Conservation (phyloP, 2,888 invertebrate genomes). For the Gymnocheta viridis region DNA sequence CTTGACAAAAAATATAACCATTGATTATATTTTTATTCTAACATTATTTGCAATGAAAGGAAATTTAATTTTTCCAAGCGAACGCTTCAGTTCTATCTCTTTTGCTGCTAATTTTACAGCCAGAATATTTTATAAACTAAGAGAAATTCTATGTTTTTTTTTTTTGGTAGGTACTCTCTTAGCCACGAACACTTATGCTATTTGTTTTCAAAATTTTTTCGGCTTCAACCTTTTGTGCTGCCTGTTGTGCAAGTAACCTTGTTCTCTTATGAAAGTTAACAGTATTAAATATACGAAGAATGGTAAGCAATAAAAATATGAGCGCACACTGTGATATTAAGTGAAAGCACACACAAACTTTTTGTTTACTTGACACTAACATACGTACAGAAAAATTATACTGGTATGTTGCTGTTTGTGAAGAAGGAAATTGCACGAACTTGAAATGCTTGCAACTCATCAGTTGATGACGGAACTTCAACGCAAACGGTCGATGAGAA, state of each 20-base stretch:
- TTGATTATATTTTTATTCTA: too few species aligned
- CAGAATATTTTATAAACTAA: not conserved
- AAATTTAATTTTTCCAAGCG: not conserved
- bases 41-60: not conserved
- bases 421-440: conserved; percentile 28
- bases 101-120: not conserved
- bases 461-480: conserved; percentile 65
- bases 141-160: not conserved
- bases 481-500: conserved; percentile 46
- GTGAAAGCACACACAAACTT: not conserved
- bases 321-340: too few species aligned
- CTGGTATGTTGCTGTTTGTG: conserved; percentile 4
- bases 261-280: not conserved
- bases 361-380: not conserved
- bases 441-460: conserved; percentile 44
- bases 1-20: too few species aligned
- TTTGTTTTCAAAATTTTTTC: not conserved
- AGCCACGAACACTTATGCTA: not conserved
- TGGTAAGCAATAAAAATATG: conserved; percentile 9
- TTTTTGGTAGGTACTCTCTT: not conserved
- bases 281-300: not conserved
- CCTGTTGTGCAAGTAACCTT: not conserved
- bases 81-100: not conserved
- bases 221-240: conserved; percentile 1
- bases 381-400: not conserved